Base-by-base conservation (phyloP, 53 echinoderm and acorn worm genomes). In the Astropecten irregularis region DNA sequence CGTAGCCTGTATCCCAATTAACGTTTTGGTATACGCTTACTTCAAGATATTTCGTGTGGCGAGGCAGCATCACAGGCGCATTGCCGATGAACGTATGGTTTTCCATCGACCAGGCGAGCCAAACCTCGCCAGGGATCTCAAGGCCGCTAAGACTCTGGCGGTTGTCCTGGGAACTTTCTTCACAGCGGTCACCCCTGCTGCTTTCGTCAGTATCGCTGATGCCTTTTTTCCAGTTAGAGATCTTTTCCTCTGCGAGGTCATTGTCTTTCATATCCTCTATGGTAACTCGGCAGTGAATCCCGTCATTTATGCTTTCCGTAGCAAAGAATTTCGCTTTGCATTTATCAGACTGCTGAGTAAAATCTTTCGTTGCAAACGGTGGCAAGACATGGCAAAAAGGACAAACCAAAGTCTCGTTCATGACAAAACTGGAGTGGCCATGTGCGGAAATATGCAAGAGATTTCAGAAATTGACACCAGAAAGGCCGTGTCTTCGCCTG, bases 231-330 rank as follows among this genome's bases (percentile, higher is more conserved):
- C 88, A 40, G 85, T 85, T 40, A 49, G 79, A 19, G 71, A 85
- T 9, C 70, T 88, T 47, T 88, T 83, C 61, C 13, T 88, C 9
- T 84, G 84, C 37, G 85, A 92, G 49, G 73, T 92, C 27, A 51
- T 84, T 14, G 85, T 66, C 26, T 92, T 82, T 53, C 85, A 92
- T 30, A 82, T 92, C 30, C 85, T 88, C 4, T 92, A 85, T 60
- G 44, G 70, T 11, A 92, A 88, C 48, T 89, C 88, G 33, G 84
- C 85, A 9, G 71, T 92, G 9, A 92, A 92, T 52, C 88, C 88
- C 1, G 20, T 92, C 31, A 88, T 87, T 19, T 92, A 92, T 38
- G 88, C 81, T 23, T 84, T 63, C 38, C 81, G 92, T n/a, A 92
- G 77, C 52, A 55, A 39, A 8, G 92, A 92, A 3, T 88, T 92